These are phyloP conservation scores for Pedicia rivosa DNA, from an alignment of 2,888 invertebrate genomes.

Conservation along the genomic window DNA sequence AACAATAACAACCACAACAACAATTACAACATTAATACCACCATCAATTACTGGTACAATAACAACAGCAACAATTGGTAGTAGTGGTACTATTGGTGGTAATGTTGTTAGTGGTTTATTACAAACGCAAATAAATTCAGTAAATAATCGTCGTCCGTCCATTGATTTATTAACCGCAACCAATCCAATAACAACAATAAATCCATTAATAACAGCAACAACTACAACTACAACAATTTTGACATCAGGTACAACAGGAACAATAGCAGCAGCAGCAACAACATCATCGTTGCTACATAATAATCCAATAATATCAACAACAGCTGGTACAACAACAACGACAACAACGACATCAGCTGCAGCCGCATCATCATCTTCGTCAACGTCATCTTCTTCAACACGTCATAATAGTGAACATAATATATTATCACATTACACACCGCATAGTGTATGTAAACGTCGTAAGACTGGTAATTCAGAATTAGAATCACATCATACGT, in stretches of 20 bases:
- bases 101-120: not conserved
- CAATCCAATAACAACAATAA: conserved; percentile 16
- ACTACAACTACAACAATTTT: conserved; percentile 11
- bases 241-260: conserved; percentile 4
- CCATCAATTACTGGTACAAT: not conserved
- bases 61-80: not conserved
- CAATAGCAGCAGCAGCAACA: conserved; percentile 9
- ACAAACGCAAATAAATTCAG: no score
- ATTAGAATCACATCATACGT: conserved; percentile 27
- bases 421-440: conserved; percentile 22
- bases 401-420: conserved; percentile 2
- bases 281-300: conserved; percentile 7
- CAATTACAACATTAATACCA: not conserved
- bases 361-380: conserved; percentile 6
- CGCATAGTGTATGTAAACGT: conserved; percentile 27
- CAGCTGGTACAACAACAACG: conserved; percentile 10
- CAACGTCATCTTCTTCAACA: no score
- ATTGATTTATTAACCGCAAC: no score
- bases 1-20: no score
- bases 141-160: conserved; percentile 33
- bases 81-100: conserved; percentile 5
- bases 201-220: not conserved
- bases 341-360: no score
- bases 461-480: conserved; percentile 21
- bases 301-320: not conserved